phyloP scores from a whole-genome alignment of 2,113 vertebrate genomes.

The Syrmaticus mikado region DNA sequence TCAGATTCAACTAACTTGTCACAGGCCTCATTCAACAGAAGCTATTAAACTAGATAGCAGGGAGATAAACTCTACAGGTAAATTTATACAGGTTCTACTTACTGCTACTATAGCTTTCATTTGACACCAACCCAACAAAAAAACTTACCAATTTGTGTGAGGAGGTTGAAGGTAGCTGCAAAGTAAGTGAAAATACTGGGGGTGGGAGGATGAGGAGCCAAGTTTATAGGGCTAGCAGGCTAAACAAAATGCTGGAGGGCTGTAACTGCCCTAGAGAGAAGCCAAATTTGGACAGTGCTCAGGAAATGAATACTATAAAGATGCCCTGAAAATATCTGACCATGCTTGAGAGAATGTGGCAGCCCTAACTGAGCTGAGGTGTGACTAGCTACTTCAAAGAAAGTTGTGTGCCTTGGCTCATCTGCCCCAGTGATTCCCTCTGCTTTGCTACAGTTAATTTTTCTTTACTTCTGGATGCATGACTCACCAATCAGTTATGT shows the following conservation, averaged over 20 bases:
- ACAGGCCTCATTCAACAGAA: not conserved
- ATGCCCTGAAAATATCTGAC: not conserved
- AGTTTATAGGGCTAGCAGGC: fast-evolving
- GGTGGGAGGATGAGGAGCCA: not conserved
- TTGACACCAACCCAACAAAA: not conserved
- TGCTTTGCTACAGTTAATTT: not conserved
- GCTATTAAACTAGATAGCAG: not conserved
- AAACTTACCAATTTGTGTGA: not conserved
- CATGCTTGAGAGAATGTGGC: not conserved
- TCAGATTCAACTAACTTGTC: not conserved
- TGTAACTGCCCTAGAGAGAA: not conserved
- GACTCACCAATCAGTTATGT: not conserved
- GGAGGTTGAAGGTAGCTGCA: not conserved
- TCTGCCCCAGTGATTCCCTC: not conserved
- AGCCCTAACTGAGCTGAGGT: not conserved
- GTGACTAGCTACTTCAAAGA: not conserved
- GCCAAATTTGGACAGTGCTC: not conserved
- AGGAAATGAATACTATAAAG: not conserved
- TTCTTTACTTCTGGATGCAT: not conserved
- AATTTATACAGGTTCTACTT: not conserved
- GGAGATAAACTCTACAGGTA: not conserved
- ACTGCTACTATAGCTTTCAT: not conserved
- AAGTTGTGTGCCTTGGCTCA: not conserved
- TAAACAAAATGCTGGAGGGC: not conserved
- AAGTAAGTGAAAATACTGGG: not conserved